These are phyloP conservation scores for Apteryx owenii DNA, from an alignment of 2,113 vertebrate genomes.

Conservation along the genomic window DNA sequence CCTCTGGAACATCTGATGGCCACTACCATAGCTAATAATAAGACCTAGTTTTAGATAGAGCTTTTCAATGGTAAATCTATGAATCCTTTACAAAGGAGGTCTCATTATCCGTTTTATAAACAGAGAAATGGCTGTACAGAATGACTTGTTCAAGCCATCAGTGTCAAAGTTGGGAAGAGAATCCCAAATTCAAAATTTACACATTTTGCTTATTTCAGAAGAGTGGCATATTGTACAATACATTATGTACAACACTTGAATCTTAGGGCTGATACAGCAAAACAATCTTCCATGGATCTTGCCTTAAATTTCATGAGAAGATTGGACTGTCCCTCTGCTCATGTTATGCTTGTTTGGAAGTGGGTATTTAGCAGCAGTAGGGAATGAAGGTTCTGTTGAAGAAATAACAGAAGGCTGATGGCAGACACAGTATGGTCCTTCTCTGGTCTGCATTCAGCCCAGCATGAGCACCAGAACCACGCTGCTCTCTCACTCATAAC, in stretches of 20 bases:
- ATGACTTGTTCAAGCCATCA: neutral
- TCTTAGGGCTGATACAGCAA: neutral
- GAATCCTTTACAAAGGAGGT: neutral
- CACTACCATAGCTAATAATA: neutral
- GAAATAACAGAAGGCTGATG: conserved; percentile 40
- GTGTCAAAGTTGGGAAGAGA: neutral
- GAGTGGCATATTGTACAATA: neutral
- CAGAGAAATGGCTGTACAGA: conserved; percentile 41
- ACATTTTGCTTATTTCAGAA: neutral
- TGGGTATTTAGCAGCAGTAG: conserved; percentile 5
- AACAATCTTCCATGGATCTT: neutral
- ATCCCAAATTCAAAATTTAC: neutral
- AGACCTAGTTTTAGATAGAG: neutral
- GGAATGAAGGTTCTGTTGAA: conserved; percentile 29
- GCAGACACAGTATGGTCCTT: neutral
- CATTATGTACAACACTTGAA: neutral
- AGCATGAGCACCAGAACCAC: neutral
- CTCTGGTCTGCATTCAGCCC: conserved; percentile 9
- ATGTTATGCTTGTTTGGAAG: neutral
- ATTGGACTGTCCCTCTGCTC: neutral
- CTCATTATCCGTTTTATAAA: neutral
- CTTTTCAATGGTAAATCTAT: neutral
- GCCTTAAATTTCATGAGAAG: neutral
- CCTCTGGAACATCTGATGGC: neutral
- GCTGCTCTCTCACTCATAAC: neutral